Base-by-base conservation (phyloP, 2,797 vertebrate species). In the Poeciliopsis gracilis region DNA sequence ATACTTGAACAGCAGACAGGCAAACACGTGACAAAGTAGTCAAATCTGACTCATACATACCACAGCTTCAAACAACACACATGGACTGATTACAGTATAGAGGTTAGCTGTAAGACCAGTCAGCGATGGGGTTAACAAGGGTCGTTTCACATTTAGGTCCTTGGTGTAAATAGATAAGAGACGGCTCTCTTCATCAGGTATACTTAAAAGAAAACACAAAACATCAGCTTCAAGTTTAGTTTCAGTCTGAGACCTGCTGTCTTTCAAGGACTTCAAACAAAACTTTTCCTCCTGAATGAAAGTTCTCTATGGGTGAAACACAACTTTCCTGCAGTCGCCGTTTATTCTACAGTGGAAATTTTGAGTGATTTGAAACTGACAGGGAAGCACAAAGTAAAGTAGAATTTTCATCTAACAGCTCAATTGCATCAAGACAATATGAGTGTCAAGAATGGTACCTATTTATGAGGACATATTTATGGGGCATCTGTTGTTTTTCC, bases 1-100 rank as follows among this genome's bases (percentile, higher is more conserved):
- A 96, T 94, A 96, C 95, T 94, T 97, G 95, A 96, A 97, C 96
- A 97, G 96, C 97, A 96, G 97, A 98, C 97, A 94, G 96, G 97
- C 97, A 95, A 95, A 95, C 92, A 98, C 96, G 93, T 91, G 78
- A 90, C 84, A 92, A 88, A 86, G 86, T 80, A 96, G 86, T 95
- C 96, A 95, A 96, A 90, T 87, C 84, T 41, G 83, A 90, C 94
- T 91, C 95, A 95, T 94, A 95, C 95, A 85, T 84, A 95, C 90
- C 83, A 93, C 92, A 85, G 89, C 87, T 95, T 94, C 86, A 89
- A 96, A 97, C 95, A 96, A 97, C 96, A 96, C 97, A 97, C 96
- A 96, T 95, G 95, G 96, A 97, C 89, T 95, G 93, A 92, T 87
- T 90, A 93, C 88, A 86, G 94, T 96, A 96, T 96, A 96, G 95